Evolutionary conservation across 2,797 vertebrate genomes (phyloP).

Genomic region (Corythornis leucogaster): DNA sequence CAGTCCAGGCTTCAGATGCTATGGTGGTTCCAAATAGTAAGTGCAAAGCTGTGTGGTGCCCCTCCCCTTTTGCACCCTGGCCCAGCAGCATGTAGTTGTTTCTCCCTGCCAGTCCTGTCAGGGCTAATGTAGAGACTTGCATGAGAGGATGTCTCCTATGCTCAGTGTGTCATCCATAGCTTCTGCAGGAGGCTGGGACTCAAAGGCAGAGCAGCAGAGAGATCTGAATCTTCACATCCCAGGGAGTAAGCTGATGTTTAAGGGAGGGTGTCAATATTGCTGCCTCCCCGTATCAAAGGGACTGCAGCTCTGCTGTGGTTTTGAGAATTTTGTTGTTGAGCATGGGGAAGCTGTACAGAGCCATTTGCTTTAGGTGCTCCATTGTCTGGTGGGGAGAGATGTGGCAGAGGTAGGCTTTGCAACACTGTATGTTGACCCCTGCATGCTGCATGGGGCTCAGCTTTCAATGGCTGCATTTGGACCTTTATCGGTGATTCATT

Average conservation of each 20-base stretch:
- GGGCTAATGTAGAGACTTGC: neutral
- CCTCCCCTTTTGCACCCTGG: neutral
- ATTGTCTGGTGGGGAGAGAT: neutral
- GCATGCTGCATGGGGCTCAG: neutral
- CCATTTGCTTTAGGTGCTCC: neutral
- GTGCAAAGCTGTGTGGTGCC: neutral
- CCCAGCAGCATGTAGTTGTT: neutral
- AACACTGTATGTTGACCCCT: fast-evolving
- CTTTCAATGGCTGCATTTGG: neutral
- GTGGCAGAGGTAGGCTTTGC: neutral
- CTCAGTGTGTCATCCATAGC: neutral
- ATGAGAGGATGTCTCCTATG: neutral
- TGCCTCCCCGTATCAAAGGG: neutral
- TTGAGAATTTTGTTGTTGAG: neutral
- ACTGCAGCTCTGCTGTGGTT: neutral
- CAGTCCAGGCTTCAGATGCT: neutral
- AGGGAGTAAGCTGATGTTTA: neutral
- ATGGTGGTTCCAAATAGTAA: neutral
- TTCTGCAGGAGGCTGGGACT: neutral
- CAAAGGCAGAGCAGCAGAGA: neutral
- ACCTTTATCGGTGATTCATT: neutral
- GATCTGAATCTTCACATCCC: neutral
- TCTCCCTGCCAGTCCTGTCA: neutral
- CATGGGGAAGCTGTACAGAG: neutral
- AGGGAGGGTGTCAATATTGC: neutral